phyloP scores from a whole-genome alignment of 2,113 vertebrate species.

The Vidua chalybeata region DNA sequence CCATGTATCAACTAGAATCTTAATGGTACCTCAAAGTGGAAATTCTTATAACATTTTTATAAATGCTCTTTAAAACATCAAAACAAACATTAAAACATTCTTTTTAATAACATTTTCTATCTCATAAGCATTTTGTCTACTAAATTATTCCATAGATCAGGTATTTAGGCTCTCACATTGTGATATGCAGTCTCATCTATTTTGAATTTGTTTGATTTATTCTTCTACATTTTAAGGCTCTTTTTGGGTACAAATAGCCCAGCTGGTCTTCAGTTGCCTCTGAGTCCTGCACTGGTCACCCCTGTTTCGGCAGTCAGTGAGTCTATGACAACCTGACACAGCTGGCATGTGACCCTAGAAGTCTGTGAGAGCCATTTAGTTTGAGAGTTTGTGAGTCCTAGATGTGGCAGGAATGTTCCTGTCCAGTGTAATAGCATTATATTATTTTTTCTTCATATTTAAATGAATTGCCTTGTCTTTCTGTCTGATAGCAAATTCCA shows the following conservation, averaged over 20 bases:
- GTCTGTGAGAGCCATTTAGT: neutral
- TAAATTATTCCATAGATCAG: neutral
- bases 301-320: neutral
- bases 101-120: neutral
- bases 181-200: neutral
- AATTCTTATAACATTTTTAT: neutral
- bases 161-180: rapidly evolving
- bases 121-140: neutral
- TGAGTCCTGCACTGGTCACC: neutral
- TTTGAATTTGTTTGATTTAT: neutral
- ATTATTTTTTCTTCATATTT: neutral
- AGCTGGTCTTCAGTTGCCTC: neutral
- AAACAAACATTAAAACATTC: neutral
- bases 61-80: neutral
- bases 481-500: neutral
- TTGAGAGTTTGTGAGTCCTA: neutral
- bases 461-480: neutral
- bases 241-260: neutral
- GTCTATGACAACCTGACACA: neutral
- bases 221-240: neutral
- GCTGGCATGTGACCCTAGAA: neutral
- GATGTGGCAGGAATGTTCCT: neutral
- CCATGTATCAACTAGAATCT: neutral
- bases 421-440: neutral
- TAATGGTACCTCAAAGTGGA: neutral